Evolutionary conservation across 2,113 vertebrate species (phyloP).

Genomic region (Forbesichthys papilliferus): DNA sequence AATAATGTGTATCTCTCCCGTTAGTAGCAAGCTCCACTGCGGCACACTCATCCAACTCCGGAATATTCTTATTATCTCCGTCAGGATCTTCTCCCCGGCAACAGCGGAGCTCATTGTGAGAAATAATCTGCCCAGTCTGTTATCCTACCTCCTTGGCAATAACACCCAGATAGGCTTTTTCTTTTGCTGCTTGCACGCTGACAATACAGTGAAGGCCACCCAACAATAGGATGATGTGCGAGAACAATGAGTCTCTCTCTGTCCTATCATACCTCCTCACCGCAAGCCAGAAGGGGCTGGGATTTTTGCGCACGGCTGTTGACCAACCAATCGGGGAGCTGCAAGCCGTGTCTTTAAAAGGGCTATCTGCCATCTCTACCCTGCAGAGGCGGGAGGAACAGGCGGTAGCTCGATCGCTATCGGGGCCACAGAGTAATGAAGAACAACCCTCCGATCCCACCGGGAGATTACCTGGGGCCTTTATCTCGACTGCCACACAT

Average conservation of each 20-base stretch:
- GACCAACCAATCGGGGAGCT: conserved; percentile 65
- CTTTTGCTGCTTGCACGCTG: conserved; percentile 55
- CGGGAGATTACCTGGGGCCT: conserved; percentile 55
- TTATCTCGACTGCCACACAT: conserved; percentile 62
- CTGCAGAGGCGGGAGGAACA: conserved; percentile 49
- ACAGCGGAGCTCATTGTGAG: conserved; percentile 65
- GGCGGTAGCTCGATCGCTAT: conserved; percentile 57
- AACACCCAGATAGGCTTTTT: conserved; percentile 61
- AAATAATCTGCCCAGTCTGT: conserved; percentile 68
- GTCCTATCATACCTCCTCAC: conserved; percentile 60
- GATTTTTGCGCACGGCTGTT: conserved; percentile 60
- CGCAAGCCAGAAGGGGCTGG: conserved; percentile 27
- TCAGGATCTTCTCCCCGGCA: conserved; percentile 68
- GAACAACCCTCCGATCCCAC: conserved; percentile 52
- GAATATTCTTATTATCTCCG: conserved; percentile 76
- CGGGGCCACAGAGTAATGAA: conserved; percentile 64
- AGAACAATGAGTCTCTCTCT: conserved; percentile 51
- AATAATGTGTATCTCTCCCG: conserved; percentile 70
- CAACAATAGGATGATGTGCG: conserved; percentile 58
- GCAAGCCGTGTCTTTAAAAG: conserved; percentile 60
- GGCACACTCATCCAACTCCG: conserved; percentile 59
- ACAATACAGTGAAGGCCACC: conserved; percentile 56
- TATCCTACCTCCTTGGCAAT: conserved; percentile 70
- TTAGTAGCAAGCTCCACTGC: conserved; percentile 64
- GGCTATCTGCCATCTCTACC: conserved; percentile 64